Evolutionary conservation across 2,113 vertebrate genomes (phyloP).

Genomic region (Dicerorhinus sumatrensis): DNA sequence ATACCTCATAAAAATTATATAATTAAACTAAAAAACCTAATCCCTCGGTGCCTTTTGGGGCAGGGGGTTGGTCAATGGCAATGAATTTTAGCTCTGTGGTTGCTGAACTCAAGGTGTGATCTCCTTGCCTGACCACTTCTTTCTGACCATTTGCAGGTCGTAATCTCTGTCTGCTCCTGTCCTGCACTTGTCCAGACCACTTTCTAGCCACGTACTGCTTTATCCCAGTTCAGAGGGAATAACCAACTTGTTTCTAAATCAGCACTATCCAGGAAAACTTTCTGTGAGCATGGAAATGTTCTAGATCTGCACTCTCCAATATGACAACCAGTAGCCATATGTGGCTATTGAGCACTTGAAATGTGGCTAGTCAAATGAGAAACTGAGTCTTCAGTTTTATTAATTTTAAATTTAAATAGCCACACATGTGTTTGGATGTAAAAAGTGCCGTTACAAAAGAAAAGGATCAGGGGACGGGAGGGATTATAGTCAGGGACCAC

Average conservation of each 20-base stretch:
- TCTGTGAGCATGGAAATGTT: neutral
- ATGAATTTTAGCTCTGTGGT: neutral
- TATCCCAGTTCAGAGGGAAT: neutral
- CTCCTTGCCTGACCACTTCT: neutral
- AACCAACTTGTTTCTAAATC: neutral
- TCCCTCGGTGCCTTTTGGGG: neutral
- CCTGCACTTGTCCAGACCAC: neutral
- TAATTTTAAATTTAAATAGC: neutral
- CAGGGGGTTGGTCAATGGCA: neutral
- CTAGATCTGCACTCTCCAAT: neutral
- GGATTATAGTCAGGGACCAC: neutral
- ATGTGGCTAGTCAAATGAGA: neutral
- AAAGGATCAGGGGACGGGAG: neutral
- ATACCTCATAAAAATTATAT: neutral
- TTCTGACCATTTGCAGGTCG: neutral
- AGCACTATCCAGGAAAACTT: neutral
- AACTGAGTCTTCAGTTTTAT: neutral
- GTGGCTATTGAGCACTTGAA: neutral
- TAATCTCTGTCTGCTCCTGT: too few relatives aligned
- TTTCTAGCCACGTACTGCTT: neutral
- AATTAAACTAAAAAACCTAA: neutral
- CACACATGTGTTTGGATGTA: neutral
- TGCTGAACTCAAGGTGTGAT: neutral
- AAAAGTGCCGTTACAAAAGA: neutral
- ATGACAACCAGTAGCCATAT: neutral